These are phyloP conservation scores for Globia sparganii DNA, from an alignment of 2,888 invertebrate species.

Conservation along the genomic window DNA sequence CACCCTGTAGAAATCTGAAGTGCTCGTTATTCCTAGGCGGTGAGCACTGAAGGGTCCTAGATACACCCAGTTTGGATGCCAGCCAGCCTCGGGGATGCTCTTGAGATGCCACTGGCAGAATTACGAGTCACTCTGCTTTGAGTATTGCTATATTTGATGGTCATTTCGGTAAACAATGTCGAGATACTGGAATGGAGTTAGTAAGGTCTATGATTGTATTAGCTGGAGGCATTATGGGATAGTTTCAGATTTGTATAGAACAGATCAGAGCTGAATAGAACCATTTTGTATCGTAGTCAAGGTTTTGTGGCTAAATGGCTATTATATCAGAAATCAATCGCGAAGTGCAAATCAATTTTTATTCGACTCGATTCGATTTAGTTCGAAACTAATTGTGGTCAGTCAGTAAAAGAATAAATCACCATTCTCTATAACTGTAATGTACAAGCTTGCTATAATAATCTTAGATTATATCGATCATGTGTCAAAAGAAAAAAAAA, in stretches of 20 bases:
- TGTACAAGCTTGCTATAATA: not conserved
- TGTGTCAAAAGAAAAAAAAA: not conserved
- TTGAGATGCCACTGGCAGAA: constrained; percentile 61
- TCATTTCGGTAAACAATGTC: constrained; percentile 64
- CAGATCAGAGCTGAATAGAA: not conserved
- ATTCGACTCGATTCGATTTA: not conserved
- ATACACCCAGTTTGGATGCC: constrained; percentile 72
- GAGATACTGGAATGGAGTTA: constrained; percentile 9
- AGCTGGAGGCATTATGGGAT: not conserved
- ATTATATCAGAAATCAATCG: not conserved
- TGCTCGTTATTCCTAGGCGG: constrained; percentile 79
- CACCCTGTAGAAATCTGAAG: constrained; percentile 71
- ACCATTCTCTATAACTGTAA: not conserved
- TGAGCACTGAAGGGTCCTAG: constrained; percentile 75
- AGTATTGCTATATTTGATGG: constrained; percentile 63
- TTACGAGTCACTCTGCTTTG: constrained; percentile 63
- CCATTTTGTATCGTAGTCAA: not conserved
- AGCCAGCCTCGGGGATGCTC: constrained; percentile 68
- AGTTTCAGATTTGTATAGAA: not conserved
- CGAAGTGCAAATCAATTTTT: not conserved
- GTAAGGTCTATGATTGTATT: constrained; percentile 7
- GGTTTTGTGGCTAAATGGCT: not conserved
- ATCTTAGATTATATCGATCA: not conserved
- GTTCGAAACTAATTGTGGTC: too few relatives aligned
- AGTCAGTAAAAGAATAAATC: not conserved